Evolutionary conservation across 2,888 invertebrate species (phyloP).

Genomic region (Tiliacea aurago): DNA sequence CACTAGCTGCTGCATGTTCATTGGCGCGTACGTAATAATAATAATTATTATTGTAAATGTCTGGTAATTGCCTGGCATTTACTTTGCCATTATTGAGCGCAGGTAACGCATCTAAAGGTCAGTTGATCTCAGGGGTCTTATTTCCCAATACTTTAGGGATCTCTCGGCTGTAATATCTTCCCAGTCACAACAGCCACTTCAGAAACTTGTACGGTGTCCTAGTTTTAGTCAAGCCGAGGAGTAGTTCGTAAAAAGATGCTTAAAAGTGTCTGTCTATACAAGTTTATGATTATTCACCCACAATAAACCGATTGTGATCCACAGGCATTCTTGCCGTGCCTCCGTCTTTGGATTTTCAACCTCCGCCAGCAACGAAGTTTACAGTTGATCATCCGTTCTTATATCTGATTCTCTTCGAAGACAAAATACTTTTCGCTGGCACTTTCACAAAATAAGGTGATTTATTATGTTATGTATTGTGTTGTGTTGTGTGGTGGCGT

Average conservation of each 20-base stretch:
- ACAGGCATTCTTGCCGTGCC: slow-evolving; percentile 50
- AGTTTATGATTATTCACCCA: neutral
- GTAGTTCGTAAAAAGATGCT: neutral
- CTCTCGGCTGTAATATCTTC: neutral
- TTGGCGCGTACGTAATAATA: too few relatives aligned
- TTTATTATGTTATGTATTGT: slow-evolving; percentile 2
- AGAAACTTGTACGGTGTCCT: slow-evolving; percentile 1
- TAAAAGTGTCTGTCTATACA: neutral
- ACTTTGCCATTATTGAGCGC: too few relatives aligned
- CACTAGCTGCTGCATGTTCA: too few relatives aligned
- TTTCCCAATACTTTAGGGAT: neutral
- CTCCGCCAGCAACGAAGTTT: slow-evolving; percentile 63
- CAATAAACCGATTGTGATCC: slow-evolving; percentile 34
- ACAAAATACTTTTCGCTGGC: slow-evolving; percentile 72
- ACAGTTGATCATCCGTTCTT: slow-evolving; percentile 74
- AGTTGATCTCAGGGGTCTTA: neutral
- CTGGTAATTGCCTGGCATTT: too few relatives aligned
- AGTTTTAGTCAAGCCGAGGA: neutral
- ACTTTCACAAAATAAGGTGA: slow-evolving; percentile 66
- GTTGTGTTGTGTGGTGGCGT: neutral
- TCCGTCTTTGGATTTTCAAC: slow-evolving; percentile 46
- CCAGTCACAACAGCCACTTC: neutral
- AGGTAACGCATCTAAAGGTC: too few relatives aligned
- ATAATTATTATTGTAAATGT: too few relatives aligned
- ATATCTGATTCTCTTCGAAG: slow-evolving; percentile 70